Evolutionary conservation across 2,888 invertebrate genomes (phyloP).

Genomic region (Heliconius sara): DNA sequence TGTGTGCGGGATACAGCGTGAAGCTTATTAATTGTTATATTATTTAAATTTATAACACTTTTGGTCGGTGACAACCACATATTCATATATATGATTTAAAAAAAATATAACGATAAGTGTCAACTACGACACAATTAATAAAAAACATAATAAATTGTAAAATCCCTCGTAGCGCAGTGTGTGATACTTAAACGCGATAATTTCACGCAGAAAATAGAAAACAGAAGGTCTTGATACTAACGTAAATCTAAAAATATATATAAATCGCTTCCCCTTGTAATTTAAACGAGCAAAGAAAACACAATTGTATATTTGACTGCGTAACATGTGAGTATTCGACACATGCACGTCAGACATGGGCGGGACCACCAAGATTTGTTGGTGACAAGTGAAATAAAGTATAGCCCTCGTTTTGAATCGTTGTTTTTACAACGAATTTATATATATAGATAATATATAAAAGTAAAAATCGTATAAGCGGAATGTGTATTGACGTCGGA

Average conservation of each 20-base stretch:
- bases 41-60: too few relatives aligned
- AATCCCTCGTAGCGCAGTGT: not conserved
- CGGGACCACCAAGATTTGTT: conserved; percentile 79
- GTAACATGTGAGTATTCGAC: conserved; percentile 75
- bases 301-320: conserved; percentile 64
- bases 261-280: conserved; percentile 12
- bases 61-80: too few relatives aligned
- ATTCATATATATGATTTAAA: too few relatives aligned
- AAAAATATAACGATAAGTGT: too few relatives aligned
- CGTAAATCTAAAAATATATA: not conserved
- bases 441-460: conserved; percentile 7
- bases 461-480: not conserved
- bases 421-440: conserved; percentile 18
- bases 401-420: conserved; percentile 56
- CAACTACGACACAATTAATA: too few relatives aligned
- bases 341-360: conserved; percentile 72
- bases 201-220: too few relatives aligned
- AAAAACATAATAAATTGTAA: too few relatives aligned
- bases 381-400: conserved; percentile 73
- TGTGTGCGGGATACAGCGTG: too few relatives aligned
- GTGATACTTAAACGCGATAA: not conserved
- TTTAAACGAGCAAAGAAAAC: conserved; percentile 32
- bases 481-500: not conserved
- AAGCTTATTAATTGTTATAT: too few relatives aligned
- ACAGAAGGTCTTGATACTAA: too few relatives aligned